Evolutionary conservation across 2,797 vertebrate genomes (phyloP).

Genomic region (Tapirus indicus): DNA sequence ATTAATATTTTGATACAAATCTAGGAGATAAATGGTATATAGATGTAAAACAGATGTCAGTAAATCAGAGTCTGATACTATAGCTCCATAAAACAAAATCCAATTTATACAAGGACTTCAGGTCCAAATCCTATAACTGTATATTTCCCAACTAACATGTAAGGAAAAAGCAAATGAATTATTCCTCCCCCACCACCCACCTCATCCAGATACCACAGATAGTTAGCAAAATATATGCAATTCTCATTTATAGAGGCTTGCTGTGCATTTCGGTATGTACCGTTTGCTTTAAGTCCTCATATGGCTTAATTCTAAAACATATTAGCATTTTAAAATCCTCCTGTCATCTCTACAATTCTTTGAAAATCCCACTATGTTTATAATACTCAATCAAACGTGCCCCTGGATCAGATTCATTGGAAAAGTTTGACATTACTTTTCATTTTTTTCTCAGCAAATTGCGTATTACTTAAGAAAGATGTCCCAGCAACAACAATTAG

Average conservation of each 20-base stretch:
- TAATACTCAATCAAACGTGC: constrained; percentile 79
- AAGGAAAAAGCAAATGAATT: constrained; percentile 4
- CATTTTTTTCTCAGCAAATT: constrained; percentile 70
- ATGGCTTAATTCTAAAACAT: constrained; percentile 56
- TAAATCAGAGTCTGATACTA: neutral
- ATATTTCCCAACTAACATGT: neutral
- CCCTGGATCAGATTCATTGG: constrained; percentile 75
- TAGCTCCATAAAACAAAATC: neutral
- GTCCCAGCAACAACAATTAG: constrained; percentile 76
- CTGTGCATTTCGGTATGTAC: neutral
- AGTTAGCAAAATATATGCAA: constrained; percentile 5
- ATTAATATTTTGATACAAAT: constrained; percentile 30
- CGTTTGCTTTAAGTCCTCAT: constrained; percentile 7
- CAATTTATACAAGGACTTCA: constrained; percentile 17
- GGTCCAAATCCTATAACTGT: constrained; percentile 1
- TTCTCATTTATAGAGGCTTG: neutral
- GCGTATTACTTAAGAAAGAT: constrained; percentile 78
- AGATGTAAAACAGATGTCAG: constrained; percentile 41
- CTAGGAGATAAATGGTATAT: neutral
- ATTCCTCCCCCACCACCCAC: neutral
- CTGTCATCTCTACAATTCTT: constrained; percentile 30
- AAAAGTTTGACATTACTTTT: constrained; percentile 74
- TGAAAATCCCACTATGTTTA: constrained; percentile 73
- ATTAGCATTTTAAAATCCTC: constrained; percentile 27
- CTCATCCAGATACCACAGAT: neutral